phyloP scores from a whole-genome alignment of 2,113 vertebrate species.

The Ranitomeya variabilis region DNA sequence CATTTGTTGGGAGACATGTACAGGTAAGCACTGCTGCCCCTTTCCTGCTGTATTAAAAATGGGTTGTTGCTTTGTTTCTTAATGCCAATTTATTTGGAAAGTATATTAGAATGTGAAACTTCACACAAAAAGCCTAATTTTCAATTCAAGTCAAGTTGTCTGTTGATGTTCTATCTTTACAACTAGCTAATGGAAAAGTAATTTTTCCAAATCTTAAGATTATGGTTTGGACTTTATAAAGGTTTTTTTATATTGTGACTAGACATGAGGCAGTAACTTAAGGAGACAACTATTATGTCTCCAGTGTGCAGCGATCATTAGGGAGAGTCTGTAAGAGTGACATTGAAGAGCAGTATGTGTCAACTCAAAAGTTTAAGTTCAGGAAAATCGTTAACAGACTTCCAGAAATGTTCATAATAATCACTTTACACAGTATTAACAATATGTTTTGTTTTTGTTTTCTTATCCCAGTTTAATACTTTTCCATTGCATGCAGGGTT shows the following conservation, averaged over 20 bases:
- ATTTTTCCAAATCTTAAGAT: not conserved
- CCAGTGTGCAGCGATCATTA: not conserved
- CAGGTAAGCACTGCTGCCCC: too few relatives aligned
- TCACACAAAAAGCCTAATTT: not conserved
- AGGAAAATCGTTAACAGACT: too few relatives aligned
- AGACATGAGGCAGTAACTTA: not conserved
- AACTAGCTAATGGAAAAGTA: not conserved
- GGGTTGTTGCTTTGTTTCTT: too few relatives aligned
- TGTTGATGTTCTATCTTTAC: not conserved
- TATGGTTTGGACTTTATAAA: not conserved
- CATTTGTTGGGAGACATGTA: too few relatives aligned
- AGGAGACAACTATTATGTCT: not conserved
- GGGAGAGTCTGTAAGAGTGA: not conserved
- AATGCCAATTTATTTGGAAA: not conserved
- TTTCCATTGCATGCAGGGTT: too few relatives aligned
- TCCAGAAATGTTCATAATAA: not conserved
- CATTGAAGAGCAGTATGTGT: conserved; percentile 1
- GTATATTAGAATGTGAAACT: not conserved
- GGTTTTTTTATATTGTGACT: not conserved
- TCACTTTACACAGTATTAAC: not conserved
- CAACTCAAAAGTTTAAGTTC: not conserved
- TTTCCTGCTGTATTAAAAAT: too few relatives aligned
- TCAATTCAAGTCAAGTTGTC: not conserved
- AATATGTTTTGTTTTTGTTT: not conserved
- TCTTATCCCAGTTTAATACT: too few relatives aligned